Base-by-base conservation (phyloP, 37 sponge, comb jelly and placozoan species). In the Axinella damicornis region DNA sequence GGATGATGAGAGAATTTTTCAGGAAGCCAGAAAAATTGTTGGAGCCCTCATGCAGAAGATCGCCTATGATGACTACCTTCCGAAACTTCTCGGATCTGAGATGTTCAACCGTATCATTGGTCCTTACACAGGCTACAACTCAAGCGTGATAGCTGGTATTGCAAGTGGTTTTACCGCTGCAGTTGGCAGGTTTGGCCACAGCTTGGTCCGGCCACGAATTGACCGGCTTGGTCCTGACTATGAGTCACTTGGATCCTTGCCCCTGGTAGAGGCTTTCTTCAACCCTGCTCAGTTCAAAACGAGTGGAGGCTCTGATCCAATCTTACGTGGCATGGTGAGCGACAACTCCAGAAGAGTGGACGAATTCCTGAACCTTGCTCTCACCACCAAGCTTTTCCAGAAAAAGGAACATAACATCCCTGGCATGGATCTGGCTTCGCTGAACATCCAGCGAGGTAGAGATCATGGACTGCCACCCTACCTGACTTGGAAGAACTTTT, bases 401-500 rank as follows among this genome's bases (percentile, higher is more conserved):
- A 11, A 16, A 25, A 33, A 58, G 2, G 46, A 46, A 12, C n/a
- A n/a, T n/a, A n/a, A n/a, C n/a, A 9, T 9, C 9, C 46, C 46
- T 46, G 46, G 46, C 46, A 28, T 38, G 17, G 92, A 91, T 74
- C 79, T 93, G 4, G 77, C 88, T n/a, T 71, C 94, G 0, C 40
- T 91, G 37, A 93, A 89, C 37, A 78, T 93, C 12, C 94, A 93
- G 62, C 57, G 94, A 31, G 91, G 91, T 5, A 77, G 94, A 21
- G 94, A 93, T 64, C 87, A 90, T 65, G 94, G 94, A 0, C 64
- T 96, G 0, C 89, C 94, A 11, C 83, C 87, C 0, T 94, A 91
- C 64, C 87, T 36, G 0, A 65, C 58, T 69, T 84, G 62, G 79
- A 31, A 67, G 33, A 30, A 34, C 32, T 67, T 32, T 34, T 67